Percentiles rank a stretch among this genome's conserved stretches.
Evolutionary conservation across 2,888 invertebrate species (phyloP).

Genomic region (Halictus quadricinctus): DNA sequence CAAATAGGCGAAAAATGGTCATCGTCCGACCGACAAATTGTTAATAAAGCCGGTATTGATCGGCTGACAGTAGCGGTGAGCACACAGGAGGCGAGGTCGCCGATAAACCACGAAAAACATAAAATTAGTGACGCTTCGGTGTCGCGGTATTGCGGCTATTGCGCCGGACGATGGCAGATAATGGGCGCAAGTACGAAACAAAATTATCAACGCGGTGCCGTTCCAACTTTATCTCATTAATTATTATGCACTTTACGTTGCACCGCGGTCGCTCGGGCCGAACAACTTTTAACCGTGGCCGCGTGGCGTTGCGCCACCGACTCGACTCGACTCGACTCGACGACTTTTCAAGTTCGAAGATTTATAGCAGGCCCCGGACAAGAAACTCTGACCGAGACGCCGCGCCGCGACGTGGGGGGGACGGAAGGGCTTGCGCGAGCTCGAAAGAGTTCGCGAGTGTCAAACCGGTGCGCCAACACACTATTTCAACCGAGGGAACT

Average conservation of each 20-base stretch:
- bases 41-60: constrained; percentile 22
- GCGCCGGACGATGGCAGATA: constrained; percentile 46
- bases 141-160: constrained; percentile 45
- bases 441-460: constrained; percentile 48
- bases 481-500: constrained; percentile 71
- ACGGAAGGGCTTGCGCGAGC: constrained; percentile 6
- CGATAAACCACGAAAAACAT: constrained; percentile 35
- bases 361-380: constrained; percentile 61
- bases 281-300: constrained; percentile 57
- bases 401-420: constrained; percentile 2
- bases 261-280: constrained; percentile 25
- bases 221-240: constrained; percentile 54
- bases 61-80: background rate
- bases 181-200: constrained; percentile 54
- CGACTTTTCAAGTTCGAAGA: constrained; percentile 71
- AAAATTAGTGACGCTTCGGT: constrained; percentile 34
- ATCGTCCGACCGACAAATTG: constrained; percentile 5
- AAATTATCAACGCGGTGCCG: constrained; percentile 51
- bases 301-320: constrained; percentile 28
- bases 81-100: background rate
- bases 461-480: constrained; percentile 50
- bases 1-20: background rate
- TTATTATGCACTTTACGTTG: constrained; percentile 57
- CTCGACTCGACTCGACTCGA: constrained; percentile 26
- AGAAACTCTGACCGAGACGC: constrained; percentile 32